These are phyloP conservation scores for Drosophila neonasuta DNA, from an alignment of 2,888 invertebrate genomes.

Conservation along the genomic window DNA sequence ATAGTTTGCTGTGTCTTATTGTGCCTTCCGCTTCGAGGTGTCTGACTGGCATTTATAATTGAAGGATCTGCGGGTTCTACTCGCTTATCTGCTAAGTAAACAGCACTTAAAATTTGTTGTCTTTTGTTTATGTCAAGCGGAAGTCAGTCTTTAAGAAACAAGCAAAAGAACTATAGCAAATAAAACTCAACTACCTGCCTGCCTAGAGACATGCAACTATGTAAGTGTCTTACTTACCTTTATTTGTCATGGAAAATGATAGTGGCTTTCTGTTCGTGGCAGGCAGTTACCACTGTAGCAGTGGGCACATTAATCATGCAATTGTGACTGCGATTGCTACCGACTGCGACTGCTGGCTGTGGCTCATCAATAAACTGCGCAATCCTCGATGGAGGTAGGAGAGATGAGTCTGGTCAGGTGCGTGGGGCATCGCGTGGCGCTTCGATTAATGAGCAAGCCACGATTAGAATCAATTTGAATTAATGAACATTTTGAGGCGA, in stretches of 20 bases:
- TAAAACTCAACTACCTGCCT: constrained; percentile 25
- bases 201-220: background rate
- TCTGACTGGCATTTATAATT: constrained; percentile 52
- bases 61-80: constrained; percentile 55
- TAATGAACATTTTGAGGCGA: constrained; percentile 69
- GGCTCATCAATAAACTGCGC: constrained; percentile 65
- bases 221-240: background rate
- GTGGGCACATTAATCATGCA: constrained; percentile 59
- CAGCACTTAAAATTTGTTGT: constrained; percentile 61
- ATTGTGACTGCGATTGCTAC: constrained; percentile 34
- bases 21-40: constrained; percentile 46
- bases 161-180: constrained; percentile 41
- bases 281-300: constrained; percentile 19
- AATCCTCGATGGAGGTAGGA: constrained; percentile 19
- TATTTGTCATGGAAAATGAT: constrained; percentile 51
- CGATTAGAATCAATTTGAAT: constrained; percentile 77
- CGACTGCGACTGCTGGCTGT: constrained; percentile 24
- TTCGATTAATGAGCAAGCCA: constrained; percentile 69
- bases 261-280: constrained; percentile 21
- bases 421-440: constrained; percentile 76
- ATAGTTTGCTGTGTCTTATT: constrained; percentile 46
- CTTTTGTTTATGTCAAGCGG: constrained; percentile 66
- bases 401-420: constrained; percentile 19
- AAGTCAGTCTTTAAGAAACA: constrained; percentile 45
- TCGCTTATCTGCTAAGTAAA: constrained; percentile 66